Base-by-base conservation (phyloP, 2,113 vertebrate species). In the Megaptera novaeangliae region DNA sequence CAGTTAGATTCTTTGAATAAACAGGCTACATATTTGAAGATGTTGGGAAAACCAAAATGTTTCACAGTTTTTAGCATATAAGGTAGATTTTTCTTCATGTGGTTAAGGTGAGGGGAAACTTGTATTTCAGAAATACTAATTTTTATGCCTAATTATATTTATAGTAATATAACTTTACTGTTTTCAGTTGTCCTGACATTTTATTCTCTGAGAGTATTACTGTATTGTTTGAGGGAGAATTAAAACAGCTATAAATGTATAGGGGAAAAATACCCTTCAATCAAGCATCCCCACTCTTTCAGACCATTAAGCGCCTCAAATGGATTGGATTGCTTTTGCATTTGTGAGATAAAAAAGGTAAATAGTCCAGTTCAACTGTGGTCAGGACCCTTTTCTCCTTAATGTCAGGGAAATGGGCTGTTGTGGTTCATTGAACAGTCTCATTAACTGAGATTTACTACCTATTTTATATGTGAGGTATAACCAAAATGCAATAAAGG, bases 381-480 rank as follows among this genome's bases (percentile, higher is more conserved):
- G 23, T 68, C 61, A 85, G 63, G 39, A 71, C 34, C 44, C 49
- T 80, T 71, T 8, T 72, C 10, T 81, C 61, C 25, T 61, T 83
- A 52, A 61, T 61, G 83, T 18, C 82, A 85, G 29, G 21, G 59
- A 91, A 92, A 84, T 86, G 49, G 13, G 10, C 49, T 66, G 29
- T 78, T 94, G 44, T n/a, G 69, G 20, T 81, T 88, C 88, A 82
- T n/a, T 78, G 77, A 96, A 88, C 34, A 41, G 61, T 83, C 81
- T 96, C 63, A 81, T 97, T 91, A 88, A 29, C 87, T 94, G 68
- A 81, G 55, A 91, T 91, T 88, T 94, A 82, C 68, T 77, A 34
- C 31, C 15, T 25, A n/a, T 91, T 96, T 27, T 92, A n/a, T 83
- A 15, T 55, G 59, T 95, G 82, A 84, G 36, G 34, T 86, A 10